Conservation (phyloP, 2,888 invertebrate species). For the Meghimatium bilineatum region DNA sequence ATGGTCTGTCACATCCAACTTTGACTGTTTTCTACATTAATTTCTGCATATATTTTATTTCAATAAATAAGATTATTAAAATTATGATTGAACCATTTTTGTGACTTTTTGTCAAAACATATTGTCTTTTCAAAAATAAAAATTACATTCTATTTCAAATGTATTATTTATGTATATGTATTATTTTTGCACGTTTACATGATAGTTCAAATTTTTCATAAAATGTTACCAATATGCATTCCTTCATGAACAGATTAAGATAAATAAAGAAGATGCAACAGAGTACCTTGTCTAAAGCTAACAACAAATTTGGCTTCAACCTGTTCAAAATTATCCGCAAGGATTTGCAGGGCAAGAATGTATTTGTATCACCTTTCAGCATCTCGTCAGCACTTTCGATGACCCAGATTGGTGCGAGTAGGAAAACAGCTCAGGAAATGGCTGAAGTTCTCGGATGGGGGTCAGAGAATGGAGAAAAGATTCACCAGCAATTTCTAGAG, state of each 20-base stretch:
- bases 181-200: too few relatives aligned
- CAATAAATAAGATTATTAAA: too few relatives aligned
- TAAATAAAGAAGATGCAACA: constrained; percentile 12
- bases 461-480: constrained; percentile 2
- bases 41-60: too few relatives aligned
- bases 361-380: constrained; percentile 77
- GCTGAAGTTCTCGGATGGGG: constrained; percentile 44
- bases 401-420: constrained; percentile 75
- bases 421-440: constrained; percentile 73
- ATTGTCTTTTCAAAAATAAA: too few relatives aligned
- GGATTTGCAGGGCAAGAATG: constrained; percentile 51
- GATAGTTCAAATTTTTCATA: too few relatives aligned
- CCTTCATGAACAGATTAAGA: neutral
- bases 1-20: too few relatives aligned
- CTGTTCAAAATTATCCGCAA: constrained; percentile 38
- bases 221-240: too few relatives aligned
- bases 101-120: too few relatives aligned
- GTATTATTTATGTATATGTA: too few relatives aligned
- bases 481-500: constrained; percentile 27
- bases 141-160: too few relatives aligned
- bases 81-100: too few relatives aligned
- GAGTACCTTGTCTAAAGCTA: constrained; percentile 45
- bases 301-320: constrained; percentile 50
- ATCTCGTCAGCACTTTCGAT: constrained; percentile 77
- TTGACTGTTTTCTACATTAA: too few relatives aligned